Evolutionary conservation across 2,888 invertebrate genomes (phyloP), one percentile per base, ranked within the genome.

Genomic region (Metacarcinus magister): DNA sequence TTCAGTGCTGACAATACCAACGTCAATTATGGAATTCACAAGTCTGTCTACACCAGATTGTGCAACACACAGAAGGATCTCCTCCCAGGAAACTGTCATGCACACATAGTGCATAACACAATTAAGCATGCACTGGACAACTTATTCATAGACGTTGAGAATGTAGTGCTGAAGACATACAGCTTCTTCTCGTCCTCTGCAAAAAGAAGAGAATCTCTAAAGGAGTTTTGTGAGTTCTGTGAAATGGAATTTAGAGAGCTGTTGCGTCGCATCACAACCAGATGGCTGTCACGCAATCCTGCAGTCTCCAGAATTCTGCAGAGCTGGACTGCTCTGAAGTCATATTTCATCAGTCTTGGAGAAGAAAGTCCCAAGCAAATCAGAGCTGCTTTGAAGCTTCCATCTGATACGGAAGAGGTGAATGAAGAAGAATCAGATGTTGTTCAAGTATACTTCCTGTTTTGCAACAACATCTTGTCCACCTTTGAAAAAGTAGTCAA

Each of bases 1-100:
- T 92, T 92, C 92, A 92, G 39, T 92, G 92, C 92, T 92, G 92
- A 92, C 92, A 92, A 92, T 44, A 92, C 92, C 44, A 92, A 92
- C 10, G 92, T 92, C 46, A 44, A 44, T 92, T 90, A 90, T 32
- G 90, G n/a, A 90, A 90, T 90, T 90, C 90, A 90, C 32, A 39
- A 39, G 54, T 54, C 54, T 54, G 10, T 54, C 54, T 10, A 54
- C 54, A 54, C 19, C 54, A 90, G 2, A 90, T 13, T 90, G 90
- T 2, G 90, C 19, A 90, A 90, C 28, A 44, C n/a, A 90, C 28
- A 90, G 90, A 90, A 90, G 90, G 54, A 54, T 54, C 90, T 10
- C 3, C 90, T 90, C 44, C 90, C 23, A 32, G 23, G 90, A 90
- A 90, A 90, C 10, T 90, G 90, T 32, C 90, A 90, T 90, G 32